Base-by-base conservation (phyloP, 2,888 invertebrate genomes). In the Tethea ocularis region DNA sequence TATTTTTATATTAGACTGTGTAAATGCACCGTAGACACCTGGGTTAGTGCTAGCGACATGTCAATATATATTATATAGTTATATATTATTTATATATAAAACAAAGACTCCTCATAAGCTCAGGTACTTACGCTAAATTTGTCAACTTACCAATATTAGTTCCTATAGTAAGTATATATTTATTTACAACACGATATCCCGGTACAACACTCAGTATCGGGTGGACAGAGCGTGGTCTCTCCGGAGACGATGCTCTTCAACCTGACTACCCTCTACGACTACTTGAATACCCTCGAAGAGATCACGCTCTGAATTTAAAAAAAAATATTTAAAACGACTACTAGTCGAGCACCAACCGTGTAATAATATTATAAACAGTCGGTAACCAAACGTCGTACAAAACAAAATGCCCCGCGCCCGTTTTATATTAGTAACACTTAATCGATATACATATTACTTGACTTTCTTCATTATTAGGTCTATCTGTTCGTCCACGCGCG, bases 401-500 rank as follows among this genome's bases (percentile, higher is more conserved):
- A 41, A n/a, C 38, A 7, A 38, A 46, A 46, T 20, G 38, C 20
- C 20, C 52, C 59, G 11, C 38, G 11, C 23, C 41, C 11, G 8
- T 23, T n/a, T 17, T 20, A 29, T 10, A 26, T 26, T 26, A 38
- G 17, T 52, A 5, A 24, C 41, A 59, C 53, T 23, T 15, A 46
- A 36, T 36, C 24, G 3, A 13, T 33, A 51, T 24, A 33, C 7
- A 20, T 17, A 38, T 66, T 82, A 88, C 82, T 88, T 88, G 61
- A 91, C 64, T 82, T 95, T 95, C 80, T 94, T 94, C 87, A 95
- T 94, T 69, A 98, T 95, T 73, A 95, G 93, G 68, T 96, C 96
- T 71, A 98, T 96, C 71, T 97, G 94, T 74, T 96, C 95, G 88
- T 98, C 98, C 63, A 97, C 94, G 71, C 98, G 95, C 71, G 95